phyloP scores from a whole-genome alignment of 1,140 invertebrate genomes.

The Linepithema humile region DNA sequence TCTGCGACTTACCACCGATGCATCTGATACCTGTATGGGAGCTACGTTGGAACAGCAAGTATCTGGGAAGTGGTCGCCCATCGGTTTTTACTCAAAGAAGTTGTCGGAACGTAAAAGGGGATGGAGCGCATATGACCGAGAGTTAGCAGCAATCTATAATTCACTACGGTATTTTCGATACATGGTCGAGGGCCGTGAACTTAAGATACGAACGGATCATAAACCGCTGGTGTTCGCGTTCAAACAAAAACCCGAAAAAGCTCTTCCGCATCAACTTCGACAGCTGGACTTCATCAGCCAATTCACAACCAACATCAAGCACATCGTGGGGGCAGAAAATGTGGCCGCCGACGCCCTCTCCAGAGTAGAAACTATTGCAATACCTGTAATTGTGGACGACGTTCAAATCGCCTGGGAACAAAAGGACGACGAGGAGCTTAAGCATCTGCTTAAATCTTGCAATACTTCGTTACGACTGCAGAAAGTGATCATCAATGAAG shows the following conservation, averaged over 20 bases:
- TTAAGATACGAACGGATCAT: not conserved
- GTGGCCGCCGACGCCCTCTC: not conserved
- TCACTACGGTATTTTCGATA: not conserved
- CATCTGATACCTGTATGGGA: too few species aligned
- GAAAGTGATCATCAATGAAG: conserved; percentile 43
- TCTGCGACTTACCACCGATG: too few species aligned
- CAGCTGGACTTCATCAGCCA: not conserved
- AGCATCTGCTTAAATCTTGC: too few species aligned
- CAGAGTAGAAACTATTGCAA: not conserved
- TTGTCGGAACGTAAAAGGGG: too few species aligned
- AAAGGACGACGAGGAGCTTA: too few species aligned
- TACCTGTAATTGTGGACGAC: not conserved
- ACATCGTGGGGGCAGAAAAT: not conserved
- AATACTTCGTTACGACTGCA: too few species aligned
- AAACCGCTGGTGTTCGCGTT: not conserved
- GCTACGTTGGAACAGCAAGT: too few species aligned
- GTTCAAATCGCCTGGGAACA: not conserved
- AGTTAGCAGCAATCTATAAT: not conserved
- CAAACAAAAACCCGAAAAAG: not conserved
- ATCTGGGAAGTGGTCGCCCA: too few species aligned
- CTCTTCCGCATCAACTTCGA: not conserved
- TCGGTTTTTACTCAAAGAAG: too few species aligned
- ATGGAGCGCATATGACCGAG: not conserved
- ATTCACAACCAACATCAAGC: not conserved
- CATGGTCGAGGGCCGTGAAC: not conserved